These are phyloP conservation scores for Caenorhabditis auriculariae DNA, from an alignment of 2,888 invertebrate species.

Conservation along the genomic window DNA sequence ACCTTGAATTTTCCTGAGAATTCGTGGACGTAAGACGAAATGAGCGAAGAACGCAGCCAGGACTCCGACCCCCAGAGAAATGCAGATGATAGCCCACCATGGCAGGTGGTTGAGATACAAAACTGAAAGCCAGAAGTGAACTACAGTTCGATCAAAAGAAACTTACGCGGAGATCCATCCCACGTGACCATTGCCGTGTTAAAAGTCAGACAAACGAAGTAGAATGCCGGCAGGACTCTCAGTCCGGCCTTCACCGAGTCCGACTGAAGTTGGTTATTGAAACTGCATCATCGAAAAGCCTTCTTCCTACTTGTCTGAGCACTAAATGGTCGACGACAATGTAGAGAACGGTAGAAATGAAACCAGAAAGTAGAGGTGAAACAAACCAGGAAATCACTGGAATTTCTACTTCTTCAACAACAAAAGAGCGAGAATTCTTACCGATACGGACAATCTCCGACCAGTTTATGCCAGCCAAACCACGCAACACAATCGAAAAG, in stretches of 20 bases:
- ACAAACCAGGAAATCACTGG: constrained; percentile 90
- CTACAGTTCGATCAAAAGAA: not conserved
- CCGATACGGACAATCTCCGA: constrained; percentile 76
- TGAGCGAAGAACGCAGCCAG: constrained; percentile 65
- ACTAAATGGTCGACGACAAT: constrained; percentile 80
- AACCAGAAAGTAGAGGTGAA: constrained; percentile 87
- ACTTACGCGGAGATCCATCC: constrained; percentile 76
- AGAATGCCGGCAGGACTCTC: constrained; percentile 83
- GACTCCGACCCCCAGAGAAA: constrained; percentile 74
- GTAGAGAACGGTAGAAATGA: constrained; percentile 80
- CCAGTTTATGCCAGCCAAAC: constrained; percentile 82
- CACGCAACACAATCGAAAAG: constrained; percentile 87
- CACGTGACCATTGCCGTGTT: constrained; percentile 90
- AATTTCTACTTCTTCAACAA: constrained; percentile 9
- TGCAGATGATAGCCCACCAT: constrained; percentile 71
- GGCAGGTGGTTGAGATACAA: constrained; percentile 84
- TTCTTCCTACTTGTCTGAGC: constrained; percentile 46
- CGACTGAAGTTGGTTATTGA: constrained; percentile 13
- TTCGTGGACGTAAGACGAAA: constrained; percentile 48
- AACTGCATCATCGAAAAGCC: not conserved
- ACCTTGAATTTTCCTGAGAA: constrained; percentile 43
- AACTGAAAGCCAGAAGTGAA: constrained; percentile 69
- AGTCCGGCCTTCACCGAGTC: constrained; percentile 72
- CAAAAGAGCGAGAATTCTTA: constrained; percentile 41
- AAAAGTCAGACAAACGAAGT: constrained; percentile 85